Conservation (phyloP, 2,797 vertebrate species). For the Pseudotriccus pelzelni region DNA sequence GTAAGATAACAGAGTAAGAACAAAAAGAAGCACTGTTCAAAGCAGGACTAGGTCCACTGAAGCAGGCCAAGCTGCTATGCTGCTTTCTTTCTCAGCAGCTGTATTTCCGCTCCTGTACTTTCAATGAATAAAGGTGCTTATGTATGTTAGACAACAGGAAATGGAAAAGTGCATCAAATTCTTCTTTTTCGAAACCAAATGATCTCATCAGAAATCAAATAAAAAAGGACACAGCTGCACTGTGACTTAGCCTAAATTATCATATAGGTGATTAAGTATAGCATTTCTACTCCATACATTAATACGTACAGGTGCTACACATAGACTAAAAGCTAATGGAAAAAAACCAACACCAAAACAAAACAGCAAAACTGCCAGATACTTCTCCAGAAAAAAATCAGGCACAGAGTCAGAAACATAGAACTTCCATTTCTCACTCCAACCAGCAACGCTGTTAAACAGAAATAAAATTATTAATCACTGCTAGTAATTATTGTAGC, state of each 20-base stretch:
- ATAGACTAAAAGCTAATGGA: neutral
- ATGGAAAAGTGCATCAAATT: neutral
- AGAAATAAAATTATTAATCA: neutral
- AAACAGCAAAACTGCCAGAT: neutral
- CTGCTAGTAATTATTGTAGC: neutral
- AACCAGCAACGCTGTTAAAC: neutral
- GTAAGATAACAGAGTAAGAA: neutral
- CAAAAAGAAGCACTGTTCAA: neutral
- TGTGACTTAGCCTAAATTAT: neutral
- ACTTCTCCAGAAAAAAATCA: neutral
- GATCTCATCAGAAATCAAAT: neutral
- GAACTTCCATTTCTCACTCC: neutral
- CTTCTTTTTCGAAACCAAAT: neutral
- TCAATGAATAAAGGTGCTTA: constrained; percentile 15
- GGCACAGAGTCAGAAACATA: neutral
- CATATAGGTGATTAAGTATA: neutral
- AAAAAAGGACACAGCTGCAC: neutral
- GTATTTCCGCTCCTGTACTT: neutral
- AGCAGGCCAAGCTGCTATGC: neutral
- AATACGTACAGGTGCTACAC: neutral
- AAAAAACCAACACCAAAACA: neutral
- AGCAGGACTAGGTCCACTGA: neutral
- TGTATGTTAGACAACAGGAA: constrained; percentile 3
- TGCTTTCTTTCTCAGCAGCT: constrained; percentile 20
- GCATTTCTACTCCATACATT: neutral